These are phyloP conservation scores for Bergia sp. DNA, from an alignment of 92 coral and sea anemone genomes.

Conservation along the genomic window DNA sequence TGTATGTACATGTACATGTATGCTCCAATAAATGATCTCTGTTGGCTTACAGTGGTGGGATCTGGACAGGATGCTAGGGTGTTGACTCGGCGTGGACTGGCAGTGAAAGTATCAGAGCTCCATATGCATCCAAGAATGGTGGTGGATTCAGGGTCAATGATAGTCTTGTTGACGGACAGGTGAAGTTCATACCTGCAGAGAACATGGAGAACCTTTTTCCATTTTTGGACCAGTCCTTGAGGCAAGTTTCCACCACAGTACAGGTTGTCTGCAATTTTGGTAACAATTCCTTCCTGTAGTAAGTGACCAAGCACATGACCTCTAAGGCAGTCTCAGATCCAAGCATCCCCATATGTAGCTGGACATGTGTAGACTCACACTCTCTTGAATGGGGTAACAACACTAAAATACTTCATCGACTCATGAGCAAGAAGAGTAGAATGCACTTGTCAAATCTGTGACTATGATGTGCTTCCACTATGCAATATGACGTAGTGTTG, in stretches of 20 bases:
- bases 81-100: too few species aligned
- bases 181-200: neutral
- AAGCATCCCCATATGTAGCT: neutral
- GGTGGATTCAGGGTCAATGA: too few species aligned
- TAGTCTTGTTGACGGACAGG: too few species aligned
- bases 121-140: too few species aligned
- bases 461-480: slow-evolving; percentile 48
- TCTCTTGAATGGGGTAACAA: neutral
- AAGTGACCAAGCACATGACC: slow-evolving; percentile 22
- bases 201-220: slow-evolving; percentile 64
- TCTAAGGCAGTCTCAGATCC: neutral
- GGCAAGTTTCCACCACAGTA: slow-evolving; percentile 76
- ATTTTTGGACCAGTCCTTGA: slow-evolving; percentile 61
- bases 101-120: too few species aligned
- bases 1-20: slow-evolving; percentile 47
- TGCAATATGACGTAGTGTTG: slow-evolving; percentile 58
- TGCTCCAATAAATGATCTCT: too few species aligned
- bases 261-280: slow-evolving; percentile 58
- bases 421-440: neutral
- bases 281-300: slow-evolving; percentile 43
- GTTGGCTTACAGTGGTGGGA: neutral
- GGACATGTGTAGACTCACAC: neutral
- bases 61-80: too few species aligned
- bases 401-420: slow-evolving; percentile 25
- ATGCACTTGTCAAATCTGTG: slow-evolving; percentile 46